Conservation (phyloP, 2,797 vertebrate species). For the Sebastes hopkinsi region DNA sequence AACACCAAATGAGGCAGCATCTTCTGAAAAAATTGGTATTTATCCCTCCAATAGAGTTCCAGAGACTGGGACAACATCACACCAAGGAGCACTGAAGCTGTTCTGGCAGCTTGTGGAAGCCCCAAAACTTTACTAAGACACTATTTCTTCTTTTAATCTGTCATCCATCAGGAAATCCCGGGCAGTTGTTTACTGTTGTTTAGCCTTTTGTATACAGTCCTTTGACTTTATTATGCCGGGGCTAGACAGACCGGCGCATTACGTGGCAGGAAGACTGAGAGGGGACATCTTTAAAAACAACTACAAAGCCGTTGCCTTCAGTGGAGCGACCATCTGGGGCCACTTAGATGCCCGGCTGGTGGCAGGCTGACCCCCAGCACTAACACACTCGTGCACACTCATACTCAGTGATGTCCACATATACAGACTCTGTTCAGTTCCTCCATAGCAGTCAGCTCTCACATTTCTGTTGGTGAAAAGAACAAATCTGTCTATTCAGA, state of each 20-base stretch:
- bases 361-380: conserved; percentile 35
- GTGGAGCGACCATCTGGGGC: conserved; percentile 57
- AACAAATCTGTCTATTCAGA: conserved; percentile 64
- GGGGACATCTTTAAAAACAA: conserved; percentile 14
- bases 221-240: background rate
- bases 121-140: background rate
- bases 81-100: background rate
- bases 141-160: background rate
- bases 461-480: conserved; percentile 31
- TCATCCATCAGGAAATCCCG: background rate
- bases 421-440: conserved; percentile 30
- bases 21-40: background rate
- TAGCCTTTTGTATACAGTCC: background rate
- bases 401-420: conserved; percentile 5
- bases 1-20: background rate
- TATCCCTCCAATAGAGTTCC: background rate
- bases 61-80: background rate
- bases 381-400: conserved; percentile 23
- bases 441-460: conserved; percentile 13
- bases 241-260: background rate
- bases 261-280: conserved; percentile 21
- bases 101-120: background rate
- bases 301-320: conserved; percentile 36
- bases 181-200: background rate
- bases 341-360: conserved; percentile 58